Percentiles rank a stretch among this genome's conserved stretches.
Conservation (phyloP, 2,113 vertebrate genomes). For the Brachypodius melanocephalos region DNA sequence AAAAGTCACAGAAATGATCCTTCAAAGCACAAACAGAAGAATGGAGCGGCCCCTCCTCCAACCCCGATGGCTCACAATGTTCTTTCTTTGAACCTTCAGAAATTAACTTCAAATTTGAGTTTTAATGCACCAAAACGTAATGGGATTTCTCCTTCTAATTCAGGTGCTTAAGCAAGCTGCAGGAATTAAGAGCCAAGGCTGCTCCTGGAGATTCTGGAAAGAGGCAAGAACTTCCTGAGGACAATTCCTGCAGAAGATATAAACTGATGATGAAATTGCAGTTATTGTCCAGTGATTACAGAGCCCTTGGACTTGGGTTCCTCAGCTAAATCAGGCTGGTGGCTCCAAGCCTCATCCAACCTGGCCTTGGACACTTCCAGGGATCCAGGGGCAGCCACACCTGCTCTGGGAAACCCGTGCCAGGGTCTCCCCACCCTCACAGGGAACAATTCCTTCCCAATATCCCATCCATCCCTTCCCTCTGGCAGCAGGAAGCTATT, state of each 20-base stretch:
- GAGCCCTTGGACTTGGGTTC: background rate
- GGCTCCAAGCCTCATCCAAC: rapidly evolving
- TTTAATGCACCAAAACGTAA: background rate
- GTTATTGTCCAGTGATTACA: background rate
- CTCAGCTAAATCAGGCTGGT: background rate
- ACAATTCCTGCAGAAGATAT: background rate
- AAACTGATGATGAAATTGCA: background rate
- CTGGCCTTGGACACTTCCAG: background rate
- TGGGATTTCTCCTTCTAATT: background rate
- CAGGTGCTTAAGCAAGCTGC: background rate
- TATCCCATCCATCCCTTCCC: background rate
- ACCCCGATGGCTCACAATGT: background rate
- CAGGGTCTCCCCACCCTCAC: background rate
- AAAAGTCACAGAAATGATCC: background rate
- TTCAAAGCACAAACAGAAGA: background rate
- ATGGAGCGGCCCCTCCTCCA: background rate
- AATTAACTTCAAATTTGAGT: background rate
- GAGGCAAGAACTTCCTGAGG: background rate
- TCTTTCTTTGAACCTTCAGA: background rate
- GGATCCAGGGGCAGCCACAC: background rate
- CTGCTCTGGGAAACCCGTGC: rapidly evolving
- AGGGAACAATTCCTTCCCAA: rapidly evolving
- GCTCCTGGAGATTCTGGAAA: background rate
- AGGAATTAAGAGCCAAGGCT: background rate
- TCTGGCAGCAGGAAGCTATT: background rate